phyloP scores from a whole-genome alignment of 2,113 vertebrate species.

The Tor tambroides region DNA sequence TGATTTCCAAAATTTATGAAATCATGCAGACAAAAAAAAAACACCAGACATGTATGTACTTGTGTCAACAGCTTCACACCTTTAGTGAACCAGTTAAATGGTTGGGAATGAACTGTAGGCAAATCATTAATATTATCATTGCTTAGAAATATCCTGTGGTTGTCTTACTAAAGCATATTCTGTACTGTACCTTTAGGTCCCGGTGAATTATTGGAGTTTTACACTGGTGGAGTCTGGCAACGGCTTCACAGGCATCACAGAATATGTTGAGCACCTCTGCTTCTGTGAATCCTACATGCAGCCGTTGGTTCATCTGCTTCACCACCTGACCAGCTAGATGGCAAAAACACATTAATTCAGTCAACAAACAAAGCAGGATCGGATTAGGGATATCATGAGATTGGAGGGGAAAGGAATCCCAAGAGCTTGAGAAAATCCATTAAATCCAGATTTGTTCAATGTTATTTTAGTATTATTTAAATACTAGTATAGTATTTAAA shows the following conservation, averaged over 20 bases:
- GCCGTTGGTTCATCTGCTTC: constrained; percentile 95
- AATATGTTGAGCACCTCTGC: constrained; percentile 90
- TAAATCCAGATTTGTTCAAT: background rate
- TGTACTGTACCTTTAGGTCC: constrained; percentile 86
- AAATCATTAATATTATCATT: background rate
- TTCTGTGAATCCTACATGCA: constrained; percentile 90
- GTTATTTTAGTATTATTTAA: background rate
- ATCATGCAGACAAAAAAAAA: background rate
- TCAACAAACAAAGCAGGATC: background rate
- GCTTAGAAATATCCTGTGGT: background rate
- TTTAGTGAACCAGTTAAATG: background rate
- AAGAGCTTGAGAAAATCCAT: background rate
- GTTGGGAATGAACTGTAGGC: background rate
- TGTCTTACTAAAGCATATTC: background rate
- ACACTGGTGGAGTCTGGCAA: constrained; percentile 93
- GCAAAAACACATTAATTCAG: background rate
- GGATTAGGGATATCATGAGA: background rate
- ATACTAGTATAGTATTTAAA: background rate
- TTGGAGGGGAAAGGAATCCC: background rate
- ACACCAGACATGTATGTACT: background rate
- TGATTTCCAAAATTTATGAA: background rate
- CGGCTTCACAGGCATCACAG: constrained; percentile 93
- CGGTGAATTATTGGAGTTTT: constrained; percentile 95
- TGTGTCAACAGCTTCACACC: background rate
- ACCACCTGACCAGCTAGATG: constrained; percentile 91